Evolutionary conservation across 2,797 vertebrate species (phyloP).

Genomic region (Podarcis siculus): DNA sequence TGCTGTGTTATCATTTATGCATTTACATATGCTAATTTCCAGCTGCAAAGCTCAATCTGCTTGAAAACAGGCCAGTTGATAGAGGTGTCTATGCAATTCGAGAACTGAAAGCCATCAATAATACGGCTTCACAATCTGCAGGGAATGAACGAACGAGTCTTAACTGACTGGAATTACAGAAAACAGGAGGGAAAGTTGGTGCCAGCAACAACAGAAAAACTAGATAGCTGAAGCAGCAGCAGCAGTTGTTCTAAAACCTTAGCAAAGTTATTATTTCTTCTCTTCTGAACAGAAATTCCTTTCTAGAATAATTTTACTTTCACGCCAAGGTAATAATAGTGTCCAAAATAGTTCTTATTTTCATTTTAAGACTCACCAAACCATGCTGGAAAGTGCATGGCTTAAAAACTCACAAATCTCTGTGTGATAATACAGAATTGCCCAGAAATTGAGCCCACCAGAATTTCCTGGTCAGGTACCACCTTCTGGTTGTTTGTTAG

Average conservation of each 20-base stretch:
- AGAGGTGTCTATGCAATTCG: not conserved
- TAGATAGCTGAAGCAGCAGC: not conserved
- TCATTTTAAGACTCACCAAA: not conserved
- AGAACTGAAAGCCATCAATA: constrained; percentile 37
- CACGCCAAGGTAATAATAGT: constrained; percentile 31
- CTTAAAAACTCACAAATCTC: not conserved
- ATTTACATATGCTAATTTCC: not conserved
- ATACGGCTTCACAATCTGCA: not conserved
- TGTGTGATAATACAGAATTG: not conserved
- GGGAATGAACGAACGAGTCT: not conserved
- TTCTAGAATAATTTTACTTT: constrained; percentile 46
- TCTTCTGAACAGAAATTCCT: constrained; percentile 45
- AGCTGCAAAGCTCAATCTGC: not conserved
- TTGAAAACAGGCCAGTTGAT: not conserved
- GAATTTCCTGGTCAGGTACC: not conserved
- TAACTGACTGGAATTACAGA: constrained; percentile 43
- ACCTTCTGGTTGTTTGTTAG: too few relatives aligned
- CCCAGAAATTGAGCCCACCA: not conserved
- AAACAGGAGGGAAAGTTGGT: constrained; percentile 19
- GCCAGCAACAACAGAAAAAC: constrained; percentile 43
- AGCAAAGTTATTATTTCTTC: constrained; percentile 34
- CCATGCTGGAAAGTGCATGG: not conserved
- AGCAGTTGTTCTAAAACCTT: constrained; percentile 38
- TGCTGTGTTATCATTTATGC: not conserved
- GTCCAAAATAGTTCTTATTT: constrained; percentile 11